A percentile compares a stretch with the other conserved stretches of the same genome.
Conservation (phyloP, 2,113 vertebrate genomes). For the Lonchura striata region DNA sequence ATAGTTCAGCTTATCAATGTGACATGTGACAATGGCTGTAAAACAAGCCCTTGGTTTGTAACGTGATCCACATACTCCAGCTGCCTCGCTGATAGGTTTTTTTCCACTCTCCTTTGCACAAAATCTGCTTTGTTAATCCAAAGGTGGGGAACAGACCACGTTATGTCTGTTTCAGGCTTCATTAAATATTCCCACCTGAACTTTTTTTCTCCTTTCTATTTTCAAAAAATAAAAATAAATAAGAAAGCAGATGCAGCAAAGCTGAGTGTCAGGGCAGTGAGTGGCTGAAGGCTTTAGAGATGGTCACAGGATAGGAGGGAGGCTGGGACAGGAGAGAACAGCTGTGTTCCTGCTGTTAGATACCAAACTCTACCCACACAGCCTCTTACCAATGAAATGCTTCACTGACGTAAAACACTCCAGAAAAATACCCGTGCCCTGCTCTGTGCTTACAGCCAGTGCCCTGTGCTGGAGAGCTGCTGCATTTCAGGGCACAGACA, state of each 20-base stretch:
- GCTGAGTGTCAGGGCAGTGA: conserved; percentile 25
- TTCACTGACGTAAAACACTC: neutral
- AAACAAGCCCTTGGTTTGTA: conserved; percentile 45
- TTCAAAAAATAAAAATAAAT: neutral
- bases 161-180: neutral
- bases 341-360: conserved; percentile 58
- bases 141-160: neutral
- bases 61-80: neutral
- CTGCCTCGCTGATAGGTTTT: neutral
- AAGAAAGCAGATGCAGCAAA: conserved; percentile 30
- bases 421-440: neutral
- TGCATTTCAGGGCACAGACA: neutral
- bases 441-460: neutral
- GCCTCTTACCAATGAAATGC: neutral
- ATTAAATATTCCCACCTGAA: neutral
- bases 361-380: conserved; percentile 33
- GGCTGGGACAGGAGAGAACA: conserved; percentile 56
- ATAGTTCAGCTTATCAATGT: conserved; percentile 48
- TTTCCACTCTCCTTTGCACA: neutral
- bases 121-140: conserved; percentile 17
- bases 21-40: conserved; percentile 55
- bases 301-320: neutral
- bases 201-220: neutral
- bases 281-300: conserved; percentile 29
- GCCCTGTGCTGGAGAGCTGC: neutral